phyloP scores from a whole-genome alignment of 2,888 invertebrate species.

The Criorhina ranunculi region DNA sequence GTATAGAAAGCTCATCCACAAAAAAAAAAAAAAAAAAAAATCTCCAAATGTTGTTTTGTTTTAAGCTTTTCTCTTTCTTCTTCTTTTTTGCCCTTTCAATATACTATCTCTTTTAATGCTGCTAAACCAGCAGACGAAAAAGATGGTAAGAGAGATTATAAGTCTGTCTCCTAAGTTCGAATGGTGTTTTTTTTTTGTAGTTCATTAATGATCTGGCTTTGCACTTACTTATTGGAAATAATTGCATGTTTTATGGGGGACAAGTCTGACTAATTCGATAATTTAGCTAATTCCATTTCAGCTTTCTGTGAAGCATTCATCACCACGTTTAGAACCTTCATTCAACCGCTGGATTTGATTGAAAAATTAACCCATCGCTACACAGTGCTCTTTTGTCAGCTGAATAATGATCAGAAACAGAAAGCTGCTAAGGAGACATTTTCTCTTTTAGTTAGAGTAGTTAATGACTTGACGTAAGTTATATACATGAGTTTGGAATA shows the following conservation, averaged over 20 bases:
- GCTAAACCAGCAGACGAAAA: slow-evolving; percentile 73
- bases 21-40: slow-evolving; percentile 12
- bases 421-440: slow-evolving; percentile 94
- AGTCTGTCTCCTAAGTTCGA: slow-evolving; percentile 40
- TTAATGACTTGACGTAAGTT: slow-evolving; percentile 97
- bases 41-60: slow-evolving; percentile 46
- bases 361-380: slow-evolving; percentile 91
- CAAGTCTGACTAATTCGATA: not conserved
- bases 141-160: slow-evolving; percentile 70
- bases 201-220: slow-evolving; percentile 37
- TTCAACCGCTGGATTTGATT: slow-evolving; percentile 93
- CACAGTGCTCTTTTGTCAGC: slow-evolving; percentile 88
- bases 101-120: slow-evolving; percentile 71
- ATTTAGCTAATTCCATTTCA: slow-evolving; percentile 71
- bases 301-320: slow-evolving; percentile 94
- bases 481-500: not conserved
- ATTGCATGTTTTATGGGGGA: not conserved
- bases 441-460: slow-evolving; percentile 96
- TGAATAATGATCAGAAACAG: slow-evolving; percentile 88
- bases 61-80: slow-evolving; percentile 68
- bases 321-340: slow-evolving; percentile 98
- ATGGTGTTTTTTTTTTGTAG: slow-evolving; percentile 46
- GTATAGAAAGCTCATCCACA: slow-evolving; percentile 25
- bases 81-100: slow-evolving; percentile 58
- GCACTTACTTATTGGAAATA: slow-evolving; percentile 44